A percentile compares a stretch with the other conserved stretches of the same genome.
Evolutionary conservation across 2,888 invertebrate genomes (phyloP).

Genomic region (Acronicta alni): DNA sequence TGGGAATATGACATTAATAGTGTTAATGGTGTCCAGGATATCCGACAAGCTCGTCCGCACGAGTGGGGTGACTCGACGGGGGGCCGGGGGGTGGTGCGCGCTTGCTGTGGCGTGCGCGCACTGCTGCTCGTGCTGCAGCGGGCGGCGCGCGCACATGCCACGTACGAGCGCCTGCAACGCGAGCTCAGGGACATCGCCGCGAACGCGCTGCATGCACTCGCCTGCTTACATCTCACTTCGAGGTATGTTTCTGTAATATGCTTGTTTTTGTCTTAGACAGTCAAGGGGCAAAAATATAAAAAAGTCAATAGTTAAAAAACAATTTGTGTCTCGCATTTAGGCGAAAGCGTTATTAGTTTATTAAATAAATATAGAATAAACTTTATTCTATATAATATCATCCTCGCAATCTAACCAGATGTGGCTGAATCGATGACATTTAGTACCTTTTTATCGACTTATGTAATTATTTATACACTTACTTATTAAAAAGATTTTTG

Average conservation of each 20-base stretch:
- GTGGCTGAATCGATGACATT: too few species aligned
- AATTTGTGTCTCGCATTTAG: too few species aligned
- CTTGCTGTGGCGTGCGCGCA: slow-evolving; percentile 63
- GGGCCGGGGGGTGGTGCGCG: slow-evolving; percentile 66
- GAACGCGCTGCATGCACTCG: slow-evolving; percentile 61
- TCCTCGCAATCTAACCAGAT: too few species aligned
- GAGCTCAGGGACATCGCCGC: slow-evolving; percentile 54
- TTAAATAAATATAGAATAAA: too few species aligned
- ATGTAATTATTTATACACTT: too few species aligned
- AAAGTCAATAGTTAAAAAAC: too few species aligned
- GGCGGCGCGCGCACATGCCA: slow-evolving; percentile 50
- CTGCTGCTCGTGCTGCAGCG: slow-evolving; percentile 58
- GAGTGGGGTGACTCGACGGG: slow-evolving; percentile 70
- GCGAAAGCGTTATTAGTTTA: too few species aligned
- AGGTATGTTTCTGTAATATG: slow-evolving; percentile 7
- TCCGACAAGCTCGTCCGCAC: slow-evolving; percentile 61
- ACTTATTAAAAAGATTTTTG: too few species aligned
- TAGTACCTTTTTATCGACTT: too few species aligned
- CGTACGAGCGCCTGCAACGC: slow-evolving; percentile 62
- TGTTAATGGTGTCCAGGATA: slow-evolving; percentile 62
- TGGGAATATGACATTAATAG: not conserved
- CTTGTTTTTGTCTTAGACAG: too few species aligned
- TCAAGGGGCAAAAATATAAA: too few species aligned
- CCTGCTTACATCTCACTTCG: slow-evolving; percentile 62
- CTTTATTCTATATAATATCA: too few species aligned